Evolutionary conservation across 53 echinoderm and acorn worm genomes (phyloP).

Genomic region (Hippasteria phrygiana): DNA sequence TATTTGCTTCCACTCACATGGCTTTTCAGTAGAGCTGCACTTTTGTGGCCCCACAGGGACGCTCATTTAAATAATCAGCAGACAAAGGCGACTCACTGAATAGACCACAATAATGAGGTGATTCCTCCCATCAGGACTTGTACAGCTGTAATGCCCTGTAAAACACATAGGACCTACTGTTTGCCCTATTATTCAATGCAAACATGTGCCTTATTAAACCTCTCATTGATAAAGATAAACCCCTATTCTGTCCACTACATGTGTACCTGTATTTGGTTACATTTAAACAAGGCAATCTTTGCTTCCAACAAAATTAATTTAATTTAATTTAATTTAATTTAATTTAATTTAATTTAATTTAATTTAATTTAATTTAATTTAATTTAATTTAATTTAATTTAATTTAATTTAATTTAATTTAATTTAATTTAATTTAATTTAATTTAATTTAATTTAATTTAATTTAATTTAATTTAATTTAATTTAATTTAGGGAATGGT

Average conservation of each 20-base stretch:
- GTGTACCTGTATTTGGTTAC: no score
- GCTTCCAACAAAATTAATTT: no score
- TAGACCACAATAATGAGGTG: constrained; percentile 46
- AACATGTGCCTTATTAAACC: neutral
- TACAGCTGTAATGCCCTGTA: constrained; percentile 3
- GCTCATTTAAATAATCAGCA: constrained; percentile 63
- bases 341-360: no score
- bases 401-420: no score
- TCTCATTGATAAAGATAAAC: neutral
- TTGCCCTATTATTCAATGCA: constrained; percentile 55
- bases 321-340: no score
- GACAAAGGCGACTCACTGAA: constrained; percentile 35
- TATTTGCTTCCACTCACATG: constrained; percentile 48
- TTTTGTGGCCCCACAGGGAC: constrained; percentile 57
- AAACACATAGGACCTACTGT: constrained; percentile 19
- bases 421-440: no score
- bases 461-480: no score
- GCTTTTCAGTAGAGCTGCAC: constrained; percentile 16
- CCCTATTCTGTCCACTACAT: neutral
- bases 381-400: no score
- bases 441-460: no score
- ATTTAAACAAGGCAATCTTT: no score
- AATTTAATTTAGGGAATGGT: no score
- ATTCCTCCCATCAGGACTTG: neutral
- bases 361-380: no score